Evolutionary conservation across 2,888 invertebrate genomes (phyloP), one percentile per base, ranked within the genome.

Genomic region (Cosmia trapezina): DNA sequence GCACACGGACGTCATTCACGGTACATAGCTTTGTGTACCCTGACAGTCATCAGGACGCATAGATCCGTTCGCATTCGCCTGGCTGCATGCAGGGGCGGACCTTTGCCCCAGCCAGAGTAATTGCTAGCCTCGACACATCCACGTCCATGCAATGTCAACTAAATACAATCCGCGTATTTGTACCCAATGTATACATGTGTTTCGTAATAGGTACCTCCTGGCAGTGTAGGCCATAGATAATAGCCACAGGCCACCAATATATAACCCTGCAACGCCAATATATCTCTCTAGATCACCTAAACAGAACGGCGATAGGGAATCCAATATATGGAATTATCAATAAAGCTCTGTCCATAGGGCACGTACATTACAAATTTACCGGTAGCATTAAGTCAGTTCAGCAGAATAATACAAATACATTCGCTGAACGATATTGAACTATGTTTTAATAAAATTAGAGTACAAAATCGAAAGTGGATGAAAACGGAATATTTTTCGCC

Each of bases 321-420:
- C 67, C 77, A 73, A 78, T 81, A 70, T 61, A 78, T 73, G n/a
- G 67, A 78, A 79, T 79, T 81, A 81, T 79, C 81, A 81, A 82
- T 82, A 73, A 79, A 71, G 41, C 49, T 57, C 67, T 67, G 59
- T 70, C 71, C 28, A 67, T 60, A 70, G 8, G 17, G 61, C 62
- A 70, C 72, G 76, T 83, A 80, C 60, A 85, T 85, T 83, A 83
- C 76, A 81, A 81, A 79, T 81, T 83, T 78, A 76, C 76, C 63
- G 73, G 83, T 54, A 76, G 64, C 76, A 83, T 85, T 85, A 83
- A 85, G 85, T 85, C 85, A 81, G 63, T 81, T 74, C 67, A 74
- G 68, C 73, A 78, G 72, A 83, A 81, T 74, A 83, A 81, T 77
- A 65, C 56, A 37, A 61, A 57, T 51, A 53, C 11, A 54, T 28